phyloP scores from a whole-genome alignment of 1,140 invertebrate species.

The Musca vetustissima region DNA sequence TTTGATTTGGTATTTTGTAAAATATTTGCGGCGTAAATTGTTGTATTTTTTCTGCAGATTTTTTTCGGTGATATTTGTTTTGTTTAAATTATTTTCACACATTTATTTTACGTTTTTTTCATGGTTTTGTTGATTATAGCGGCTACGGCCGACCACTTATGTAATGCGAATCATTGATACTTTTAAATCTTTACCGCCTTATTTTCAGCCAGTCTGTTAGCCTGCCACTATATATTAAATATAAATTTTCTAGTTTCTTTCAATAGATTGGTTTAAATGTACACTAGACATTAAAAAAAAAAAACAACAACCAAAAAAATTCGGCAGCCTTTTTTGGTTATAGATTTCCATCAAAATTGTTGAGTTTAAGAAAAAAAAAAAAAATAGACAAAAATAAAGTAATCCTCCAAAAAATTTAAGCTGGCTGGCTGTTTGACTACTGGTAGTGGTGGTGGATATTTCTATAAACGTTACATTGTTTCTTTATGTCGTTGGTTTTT shows the following conservation, averaged over 20 bases:
- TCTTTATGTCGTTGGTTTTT: too few relatives aligned
- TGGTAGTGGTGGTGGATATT: too few relatives aligned
- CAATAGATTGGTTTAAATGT: too few relatives aligned
- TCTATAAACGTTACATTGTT: too few relatives aligned
- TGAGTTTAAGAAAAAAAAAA: not conserved
- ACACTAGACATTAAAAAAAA: too few relatives aligned
- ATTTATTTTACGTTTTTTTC: not conserved
- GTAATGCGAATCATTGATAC: slow-evolving; percentile 13
- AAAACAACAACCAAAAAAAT: not conserved
- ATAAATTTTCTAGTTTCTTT: slow-evolving; percentile 22
- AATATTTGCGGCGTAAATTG: too few relatives aligned
- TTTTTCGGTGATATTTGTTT: not conserved
- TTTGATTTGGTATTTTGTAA: not conserved
- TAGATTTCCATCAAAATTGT: slow-evolving; percentile 19
- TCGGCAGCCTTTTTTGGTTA: slow-evolving; percentile 12
- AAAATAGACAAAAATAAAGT: not conserved
- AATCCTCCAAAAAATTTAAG: too few relatives aligned
- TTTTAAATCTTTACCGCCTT: slow-evolving; percentile 23
- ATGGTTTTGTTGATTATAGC: not conserved
- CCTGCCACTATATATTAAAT: slow-evolving; percentile 9
- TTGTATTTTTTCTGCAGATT: too few relatives aligned
- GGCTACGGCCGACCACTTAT: not conserved
- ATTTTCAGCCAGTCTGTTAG: not conserved
- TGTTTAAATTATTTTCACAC: slow-evolving; percentile 19
- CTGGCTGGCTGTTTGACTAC: too few relatives aligned